A percentile compares a stretch with the other conserved stretches of the same genome.
phyloP scores from a whole-genome alignment of 2,113 vertebrate genomes.

The Columbina picui region DNA sequence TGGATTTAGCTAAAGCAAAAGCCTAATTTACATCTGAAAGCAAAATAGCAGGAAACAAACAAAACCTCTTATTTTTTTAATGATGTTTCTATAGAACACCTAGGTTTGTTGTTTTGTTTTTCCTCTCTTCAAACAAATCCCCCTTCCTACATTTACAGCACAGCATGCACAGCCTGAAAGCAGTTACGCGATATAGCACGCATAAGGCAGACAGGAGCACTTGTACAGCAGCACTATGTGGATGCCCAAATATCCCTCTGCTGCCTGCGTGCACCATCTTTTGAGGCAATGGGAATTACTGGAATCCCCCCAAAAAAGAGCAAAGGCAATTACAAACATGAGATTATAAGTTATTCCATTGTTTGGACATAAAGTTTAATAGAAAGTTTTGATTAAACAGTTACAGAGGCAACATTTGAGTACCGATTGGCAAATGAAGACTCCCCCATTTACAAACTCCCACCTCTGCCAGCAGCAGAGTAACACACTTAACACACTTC shows the following conservation, averaged over 20 bases:
- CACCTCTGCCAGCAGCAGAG: accelerated
- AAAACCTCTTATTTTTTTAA: not conserved
- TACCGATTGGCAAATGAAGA: not conserved
- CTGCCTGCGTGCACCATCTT: not conserved
- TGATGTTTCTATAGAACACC: not conserved
- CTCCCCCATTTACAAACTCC: not conserved
- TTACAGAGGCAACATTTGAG: not conserved
- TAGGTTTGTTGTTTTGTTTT: too few relatives aligned
- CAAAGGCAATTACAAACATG: not conserved
- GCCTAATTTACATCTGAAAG: not conserved
- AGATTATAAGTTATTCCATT: not conserved
- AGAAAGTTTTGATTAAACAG: not conserved
- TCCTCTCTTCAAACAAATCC: not conserved
- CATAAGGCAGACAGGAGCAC: too few relatives aligned
- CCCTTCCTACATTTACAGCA: accelerated
- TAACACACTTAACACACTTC: accelerated
- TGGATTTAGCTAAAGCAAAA: not conserved
- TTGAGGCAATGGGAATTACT: not conserved
- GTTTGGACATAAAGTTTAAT: not conserved
- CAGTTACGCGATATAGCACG: accelerated
- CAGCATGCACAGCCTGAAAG: not conserved
- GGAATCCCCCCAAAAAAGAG: not conserved
- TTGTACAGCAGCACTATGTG: accelerated
- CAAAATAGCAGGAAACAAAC: not conserved
- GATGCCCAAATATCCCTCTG: not conserved